Percentiles rank a stretch among this genome's conserved stretches.
phyloP scores from a whole-genome alignment of 2,113 vertebrate genomes.

The Lophius piscatorius region DNA sequence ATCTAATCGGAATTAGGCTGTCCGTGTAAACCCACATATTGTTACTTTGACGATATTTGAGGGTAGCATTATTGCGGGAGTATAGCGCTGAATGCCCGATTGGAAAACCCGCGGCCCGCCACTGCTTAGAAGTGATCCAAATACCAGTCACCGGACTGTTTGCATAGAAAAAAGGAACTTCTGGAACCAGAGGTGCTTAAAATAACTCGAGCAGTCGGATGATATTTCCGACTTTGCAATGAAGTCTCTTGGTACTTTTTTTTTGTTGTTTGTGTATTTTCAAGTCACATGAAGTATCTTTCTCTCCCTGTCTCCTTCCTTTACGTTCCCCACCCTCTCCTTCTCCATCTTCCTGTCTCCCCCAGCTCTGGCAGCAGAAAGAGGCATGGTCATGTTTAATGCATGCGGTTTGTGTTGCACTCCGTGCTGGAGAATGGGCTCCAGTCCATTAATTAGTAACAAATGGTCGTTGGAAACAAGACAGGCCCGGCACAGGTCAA shows the following conservation, averaged over 20 bases:
- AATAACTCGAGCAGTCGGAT: not conserved
- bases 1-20: too few relatives aligned
- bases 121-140: not conserved
- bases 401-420: constrained; percentile 80
- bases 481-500: constrained; percentile 75
- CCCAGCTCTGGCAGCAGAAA: constrained; percentile 54
- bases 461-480: constrained; percentile 79
- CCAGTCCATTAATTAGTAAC: constrained; percentile 84
- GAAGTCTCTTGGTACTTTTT: too few relatives aligned
- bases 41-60: too few relatives aligned
- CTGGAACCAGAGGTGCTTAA: not conserved
- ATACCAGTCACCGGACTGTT: not conserved
- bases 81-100: too few relatives aligned
- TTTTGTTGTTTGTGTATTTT: not conserved
- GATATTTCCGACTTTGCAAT: not conserved
- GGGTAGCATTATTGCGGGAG: too few relatives aligned
- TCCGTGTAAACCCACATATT: too few relatives aligned
- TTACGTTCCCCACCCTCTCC: constrained; percentile 12
- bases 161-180: not conserved
- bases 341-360: constrained; percentile 55
- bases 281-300: constrained; percentile 10
- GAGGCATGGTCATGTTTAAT: constrained; percentile 81
- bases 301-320: not conserved
- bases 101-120: too few relatives aligned
- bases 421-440: constrained; percentile 72